phyloP scores from a whole-genome alignment of 2,888 invertebrate genomes.

The Lissocephala sabroskyi region DNA sequence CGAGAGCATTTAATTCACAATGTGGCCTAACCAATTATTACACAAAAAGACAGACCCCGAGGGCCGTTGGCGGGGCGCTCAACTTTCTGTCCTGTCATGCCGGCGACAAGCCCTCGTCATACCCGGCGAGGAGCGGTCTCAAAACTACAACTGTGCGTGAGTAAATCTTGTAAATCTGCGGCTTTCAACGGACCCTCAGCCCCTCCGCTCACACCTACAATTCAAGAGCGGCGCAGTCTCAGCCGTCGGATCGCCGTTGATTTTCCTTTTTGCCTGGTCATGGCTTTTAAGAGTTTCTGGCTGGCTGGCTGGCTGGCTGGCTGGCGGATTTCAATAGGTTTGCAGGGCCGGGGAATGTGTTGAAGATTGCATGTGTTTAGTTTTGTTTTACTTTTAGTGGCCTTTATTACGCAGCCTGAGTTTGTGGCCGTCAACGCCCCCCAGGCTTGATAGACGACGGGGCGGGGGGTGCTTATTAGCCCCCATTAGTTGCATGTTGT shows the following conservation, averaged over 20 bases:
- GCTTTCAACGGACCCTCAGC: constrained; percentile 37
- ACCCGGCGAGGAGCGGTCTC: too few species aligned
- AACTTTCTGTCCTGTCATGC: constrained; percentile 44
- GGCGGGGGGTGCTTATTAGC: constrained; percentile 21
- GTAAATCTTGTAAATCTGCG: constrained; percentile 59
- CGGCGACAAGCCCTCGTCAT: constrained; percentile 42
- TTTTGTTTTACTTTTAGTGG: constrained; percentile 16
- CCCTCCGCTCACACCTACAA: too few species aligned
- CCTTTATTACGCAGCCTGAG: constrained; percentile 45
- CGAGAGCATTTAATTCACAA: constrained; percentile 50
- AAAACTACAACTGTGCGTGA: constrained; percentile 35
- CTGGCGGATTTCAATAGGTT: constrained; percentile 29
- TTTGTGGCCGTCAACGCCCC: constrained; percentile 32
- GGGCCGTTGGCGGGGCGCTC: constrained; percentile 4
- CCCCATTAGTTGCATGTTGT: constrained; percentile 42
- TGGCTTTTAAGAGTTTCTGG: constrained; percentile 51
- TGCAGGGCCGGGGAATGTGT: constrained; percentile 14
- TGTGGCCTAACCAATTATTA: constrained; percentile 52
- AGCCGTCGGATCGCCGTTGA: neutral
- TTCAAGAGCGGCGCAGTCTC: constrained; percentile 6
- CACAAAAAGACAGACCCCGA: neutral
- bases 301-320: constrained; percentile 5
- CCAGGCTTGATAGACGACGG: neutral
- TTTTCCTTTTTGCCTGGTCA: constrained; percentile 36
- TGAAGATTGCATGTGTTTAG: constrained; percentile 46